Evolutionary conservation across 2,888 invertebrate species (phyloP), one percentile per base, ranked within the genome.

Genomic region (Cantharis lateralis): DNA sequence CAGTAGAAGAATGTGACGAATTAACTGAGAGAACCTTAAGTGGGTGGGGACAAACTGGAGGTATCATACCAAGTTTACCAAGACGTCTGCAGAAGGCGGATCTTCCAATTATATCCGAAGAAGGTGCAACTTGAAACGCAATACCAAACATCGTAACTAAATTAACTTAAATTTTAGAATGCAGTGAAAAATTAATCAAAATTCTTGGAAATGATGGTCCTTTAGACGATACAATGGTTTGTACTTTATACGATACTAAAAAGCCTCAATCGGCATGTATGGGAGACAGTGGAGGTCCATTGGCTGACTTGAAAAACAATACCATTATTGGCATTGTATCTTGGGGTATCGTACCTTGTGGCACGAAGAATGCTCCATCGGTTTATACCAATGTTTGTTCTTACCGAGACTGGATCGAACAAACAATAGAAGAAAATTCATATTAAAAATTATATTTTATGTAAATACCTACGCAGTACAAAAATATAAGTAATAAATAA

Each of bases 281-380:
- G 62, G 91, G 91, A 10, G 91, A 91, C 79, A 91, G 91, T 7
- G 91, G 91, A 1, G 91, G 91, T n/a, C 91, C 91, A 0, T 84
- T 91, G n/a, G 86, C 64, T 1, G 16, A 4, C 64, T n/a, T 13
- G 18, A n/a, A 20, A 1, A 24, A 70, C 16, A 32, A 18, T 15
- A 62, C 24, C 13, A 3, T 70, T 16, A 69, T 74, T 64, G 74
- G 74, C 13, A 32, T 74, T 15, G 70, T 70, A 0, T 74, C 74
- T 4, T 74, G 74, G 74, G 74, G 74, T 7, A 28, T 74, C 24
- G 13, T 15, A 7, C 74, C 74, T 4, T 74, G 74, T 70, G 74
- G 74, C 16, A 70, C 15, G 3, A 24, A 13, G 18, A 64, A 64
- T 10, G 74, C 74, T 15, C 74, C 74, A 2, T 18, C 70, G 10